Evolutionary conservation across 2,888 invertebrate genomes (phyloP).

Genomic region (Drosophila limbata): DNA sequence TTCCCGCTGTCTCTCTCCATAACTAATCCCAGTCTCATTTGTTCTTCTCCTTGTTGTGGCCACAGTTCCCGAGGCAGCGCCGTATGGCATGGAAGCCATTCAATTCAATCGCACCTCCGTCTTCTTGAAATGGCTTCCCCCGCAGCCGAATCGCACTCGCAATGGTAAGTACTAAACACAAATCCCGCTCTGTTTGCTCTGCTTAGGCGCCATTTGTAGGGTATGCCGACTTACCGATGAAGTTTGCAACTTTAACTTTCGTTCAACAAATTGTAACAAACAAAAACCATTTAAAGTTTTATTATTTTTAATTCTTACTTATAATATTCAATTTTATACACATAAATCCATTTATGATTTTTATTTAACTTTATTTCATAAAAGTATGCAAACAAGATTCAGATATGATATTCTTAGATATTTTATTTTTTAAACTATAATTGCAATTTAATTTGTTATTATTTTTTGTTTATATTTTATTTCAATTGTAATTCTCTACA

Average conservation of each 20-base stretch:
- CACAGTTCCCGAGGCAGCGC: conserved; percentile 93
- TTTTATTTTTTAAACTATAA: neutral
- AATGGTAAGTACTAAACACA: conserved; percentile 88
- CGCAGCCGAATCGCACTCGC: conserved; percentile 88
- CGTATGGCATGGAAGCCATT: conserved; percentile 92
- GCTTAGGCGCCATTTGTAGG: neutral
- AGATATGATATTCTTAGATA: neutral
- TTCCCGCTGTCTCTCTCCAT: neutral
- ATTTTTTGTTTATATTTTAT: no score
- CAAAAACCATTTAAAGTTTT: no score
- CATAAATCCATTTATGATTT: no score
- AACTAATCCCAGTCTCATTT: conserved; percentile 35
- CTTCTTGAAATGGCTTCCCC: conserved; percentile 94
- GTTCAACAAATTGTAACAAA: no score
- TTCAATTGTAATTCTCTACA: no score
- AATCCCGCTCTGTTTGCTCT: conserved; percentile 22
- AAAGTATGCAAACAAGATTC: no score
- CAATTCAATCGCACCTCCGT: conserved; percentile 93
- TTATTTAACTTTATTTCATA: no score
- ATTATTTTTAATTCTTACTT: no score
- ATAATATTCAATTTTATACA: no score
- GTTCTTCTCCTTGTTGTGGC: neutral
- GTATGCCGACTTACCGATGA: neutral
- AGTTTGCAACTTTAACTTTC: no score
- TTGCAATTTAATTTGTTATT: no score